Evolutionary conservation across 1,140 invertebrate species (phyloP).

Genomic region (Drosophila bipectinata): DNA sequence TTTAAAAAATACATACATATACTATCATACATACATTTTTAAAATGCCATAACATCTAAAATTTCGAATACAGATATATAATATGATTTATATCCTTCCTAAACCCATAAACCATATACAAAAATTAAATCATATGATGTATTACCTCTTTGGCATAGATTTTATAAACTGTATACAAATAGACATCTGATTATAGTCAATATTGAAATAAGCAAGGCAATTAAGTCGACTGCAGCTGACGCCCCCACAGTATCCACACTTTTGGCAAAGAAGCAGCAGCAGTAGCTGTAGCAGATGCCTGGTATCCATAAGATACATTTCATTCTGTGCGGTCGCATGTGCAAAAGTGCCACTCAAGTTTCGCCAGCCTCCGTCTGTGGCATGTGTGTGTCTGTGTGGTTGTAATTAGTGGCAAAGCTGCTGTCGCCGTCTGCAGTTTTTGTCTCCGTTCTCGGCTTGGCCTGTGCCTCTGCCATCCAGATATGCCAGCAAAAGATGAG

Average conservation of each 20-base stretch:
- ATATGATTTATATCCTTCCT: too few species aligned
- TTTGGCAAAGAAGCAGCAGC: not conserved
- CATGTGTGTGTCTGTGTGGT: constrained; percentile 36
- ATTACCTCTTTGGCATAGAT: not conserved
- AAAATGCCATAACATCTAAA: too few species aligned
- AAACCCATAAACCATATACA: too few species aligned
- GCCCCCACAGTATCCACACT: constrained; percentile 38
- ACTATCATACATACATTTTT: too few species aligned
- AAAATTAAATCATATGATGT: too few species aligned
- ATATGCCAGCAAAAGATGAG: constrained; percentile 79
- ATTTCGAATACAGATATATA: too few species aligned
- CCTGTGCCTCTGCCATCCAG: constrained; percentile 60
- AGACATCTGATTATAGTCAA: constrained; percentile 75
- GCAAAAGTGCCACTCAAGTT: constrained; percentile 47
- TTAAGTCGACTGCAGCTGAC: constrained; percentile 58
- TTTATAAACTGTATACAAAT: constrained; percentile 39
- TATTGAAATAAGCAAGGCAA: constrained; percentile 72
- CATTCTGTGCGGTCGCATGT: constrained; percentile 45
- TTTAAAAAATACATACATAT: too few species aligned
- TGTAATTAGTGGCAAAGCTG: constrained; percentile 73
- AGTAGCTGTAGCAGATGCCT: constrained; percentile 34
- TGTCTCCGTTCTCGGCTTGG: constrained; percentile 46
- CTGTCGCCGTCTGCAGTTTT: constrained; percentile 66
- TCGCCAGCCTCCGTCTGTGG: constrained; percentile 9
- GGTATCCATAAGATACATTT: constrained; percentile 63